Conservation (phyloP, 2,113 vertebrate species). For the Sinocyclocheilus anshuiensis region DNA sequence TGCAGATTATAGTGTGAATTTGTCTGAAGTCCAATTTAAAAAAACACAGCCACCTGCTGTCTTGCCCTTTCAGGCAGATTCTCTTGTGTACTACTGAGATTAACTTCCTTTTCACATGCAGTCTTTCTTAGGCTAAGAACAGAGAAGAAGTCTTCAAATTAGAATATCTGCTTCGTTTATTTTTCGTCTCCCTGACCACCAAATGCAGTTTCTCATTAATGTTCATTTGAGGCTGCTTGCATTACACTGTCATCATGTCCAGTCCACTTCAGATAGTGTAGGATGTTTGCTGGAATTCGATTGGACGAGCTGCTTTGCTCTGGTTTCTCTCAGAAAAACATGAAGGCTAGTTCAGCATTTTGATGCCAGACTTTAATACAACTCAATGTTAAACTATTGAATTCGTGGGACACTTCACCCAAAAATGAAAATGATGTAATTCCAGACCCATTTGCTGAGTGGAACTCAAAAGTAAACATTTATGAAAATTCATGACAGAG, state of each 20-base stretch:
- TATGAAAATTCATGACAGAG: background rate
- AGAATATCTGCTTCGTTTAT: conserved; percentile 53
- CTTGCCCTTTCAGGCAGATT: conserved; percentile 85
- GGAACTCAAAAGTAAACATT: background rate
- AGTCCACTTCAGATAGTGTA: conserved; percentile 44
- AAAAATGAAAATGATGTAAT: background rate
- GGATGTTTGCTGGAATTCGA: conserved; percentile 55
- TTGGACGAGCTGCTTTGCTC: conserved; percentile 31
- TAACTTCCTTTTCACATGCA: conserved; percentile 82
- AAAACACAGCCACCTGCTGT: conserved; percentile 98
- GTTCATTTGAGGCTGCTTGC: conserved; percentile 27
- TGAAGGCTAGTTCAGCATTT: background rate
- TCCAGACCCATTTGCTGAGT: background rate
- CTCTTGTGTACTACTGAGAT: conserved; percentile 89
- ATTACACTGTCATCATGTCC: conserved; percentile 29
- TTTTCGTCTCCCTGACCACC: conserved; percentile 21
- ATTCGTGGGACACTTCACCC: background rate
- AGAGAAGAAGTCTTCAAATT: conserved; percentile 60
- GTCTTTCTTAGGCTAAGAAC: conserved; percentile 44
- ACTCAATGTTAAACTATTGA: background rate
- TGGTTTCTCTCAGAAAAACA: background rate
- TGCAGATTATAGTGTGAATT: conserved; percentile 58
- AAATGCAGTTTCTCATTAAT: conserved; percentile 17
- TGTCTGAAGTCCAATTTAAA: conserved; percentile 64
- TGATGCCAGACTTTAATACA: background rate